Evolutionary conservation across 2,888 invertebrate genomes (phyloP), one percentile per base, ranked within the genome.

Genomic region (Catocala fraxini): DNA sequence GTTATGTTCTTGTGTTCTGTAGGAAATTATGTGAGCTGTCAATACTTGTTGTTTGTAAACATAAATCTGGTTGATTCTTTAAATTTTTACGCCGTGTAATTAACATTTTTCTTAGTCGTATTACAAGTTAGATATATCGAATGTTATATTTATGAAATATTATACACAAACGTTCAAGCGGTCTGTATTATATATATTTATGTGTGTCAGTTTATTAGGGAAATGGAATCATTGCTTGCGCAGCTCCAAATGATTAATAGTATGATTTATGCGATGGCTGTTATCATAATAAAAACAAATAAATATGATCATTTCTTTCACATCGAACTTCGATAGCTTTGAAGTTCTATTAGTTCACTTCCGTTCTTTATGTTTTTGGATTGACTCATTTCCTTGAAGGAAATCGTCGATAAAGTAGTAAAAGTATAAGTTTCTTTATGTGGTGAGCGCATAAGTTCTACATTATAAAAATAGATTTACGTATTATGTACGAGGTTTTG

Each of bases 231-330:
- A 77, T 71, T 81, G 81, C 79, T 73, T 73, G 74, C 82, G 70
- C 67, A 68, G 81, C 76, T 58, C 59, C 61, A 54, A 59, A 80
- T 86, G 87, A 88, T 86, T 86, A 85, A 87, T 86, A 81, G 80
- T 74, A 79, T 75, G 77, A 83, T 82, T 82, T 84, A 83, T 83
- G 72, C 65, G 59, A 70, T 70, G 67, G 71, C 69, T 80, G 72
- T 77, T 75, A 73, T 72, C 58, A 67, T 71, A 78, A 75, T 63
- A 68, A 77, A 77, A 84, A 81, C 76, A 79, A 80, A 74, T 70
- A 72, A 54, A 77, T 58, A 13, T 55, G 65, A 65, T 60, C 42
- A 63, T 69, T 69, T 66, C 63, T 63, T 42, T 67, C 63, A 65
- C 68, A 73, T 65, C 68, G 62, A 56, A 63, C 48, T 70, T 68